Conservation (phyloP, 1,140 invertebrate species). For the Eubasilissa regina region DNA sequence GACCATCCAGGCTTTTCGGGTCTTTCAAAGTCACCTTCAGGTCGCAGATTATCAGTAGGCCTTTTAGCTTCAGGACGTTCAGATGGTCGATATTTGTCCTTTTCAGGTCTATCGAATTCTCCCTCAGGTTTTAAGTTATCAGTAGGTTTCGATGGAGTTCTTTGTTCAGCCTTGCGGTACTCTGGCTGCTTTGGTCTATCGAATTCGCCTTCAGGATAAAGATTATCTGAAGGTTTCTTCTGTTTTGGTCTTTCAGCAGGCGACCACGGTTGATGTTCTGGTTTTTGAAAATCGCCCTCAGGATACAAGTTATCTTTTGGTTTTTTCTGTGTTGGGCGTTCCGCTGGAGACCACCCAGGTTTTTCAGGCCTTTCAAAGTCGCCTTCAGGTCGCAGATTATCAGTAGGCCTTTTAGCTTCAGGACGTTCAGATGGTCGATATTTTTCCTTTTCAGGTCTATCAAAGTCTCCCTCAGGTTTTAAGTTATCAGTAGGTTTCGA, state of each 20-base stretch:
- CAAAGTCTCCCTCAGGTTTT: constrained; percentile 65
- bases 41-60: constrained; percentile 73
- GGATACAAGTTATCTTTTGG: constrained; percentile 73
- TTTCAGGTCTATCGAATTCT: constrained; percentile 69
- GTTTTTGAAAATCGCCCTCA: constrained; percentile 72
- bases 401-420: constrained; percentile 70
- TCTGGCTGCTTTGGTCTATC: constrained; percentile 69
- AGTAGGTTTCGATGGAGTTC: constrained; percentile 63
- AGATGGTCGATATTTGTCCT: constrained; percentile 64
- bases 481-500: constrained; percentile 69
- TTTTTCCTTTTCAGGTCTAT: constrained; percentile 70
- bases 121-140: constrained; percentile 73
- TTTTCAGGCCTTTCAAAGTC: constrained; percentile 73
- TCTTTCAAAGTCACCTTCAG: constrained; percentile 79
- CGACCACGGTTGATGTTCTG: constrained; percentile 63
- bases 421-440: constrained; percentile 73
- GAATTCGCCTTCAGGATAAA: constrained; percentile 80
- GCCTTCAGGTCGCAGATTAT: constrained; percentile 78
- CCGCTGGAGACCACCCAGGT: constrained; percentile 65
- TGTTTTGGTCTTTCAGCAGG: constrained; percentile 66
- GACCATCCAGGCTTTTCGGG: constrained; percentile 69
- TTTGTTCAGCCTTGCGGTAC: constrained; percentile 73
- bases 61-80: constrained; percentile 66
- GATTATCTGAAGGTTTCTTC: constrained; percentile 71
- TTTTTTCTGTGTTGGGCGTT: constrained; percentile 69